Evolutionary conservation across 2,888 invertebrate genomes (phyloP), one percentile per base, ranked within the genome.

Genomic region (Eupithecia insigniata): DNA sequence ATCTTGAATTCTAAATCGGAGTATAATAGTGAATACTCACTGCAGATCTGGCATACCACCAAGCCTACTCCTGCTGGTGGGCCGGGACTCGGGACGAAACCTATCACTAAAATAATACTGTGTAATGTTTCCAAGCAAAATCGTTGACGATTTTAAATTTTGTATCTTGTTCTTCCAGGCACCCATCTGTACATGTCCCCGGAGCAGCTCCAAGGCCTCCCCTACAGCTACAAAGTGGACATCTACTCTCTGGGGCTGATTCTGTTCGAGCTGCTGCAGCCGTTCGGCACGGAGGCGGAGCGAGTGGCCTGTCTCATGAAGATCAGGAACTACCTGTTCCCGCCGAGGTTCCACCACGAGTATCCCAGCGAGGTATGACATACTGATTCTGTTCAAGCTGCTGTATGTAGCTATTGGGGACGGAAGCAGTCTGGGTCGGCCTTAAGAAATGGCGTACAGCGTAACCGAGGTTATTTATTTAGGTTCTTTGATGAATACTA

Each of bases 181-280:
- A 99, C 99, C 0, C 97, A 97, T 78, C 95, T 99, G 2, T 99
- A 99, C 90, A 99, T 99, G 99, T 99, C 99, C 55, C 99, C 99
- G 1, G 99, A 99, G 87, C 99, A 99, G 92, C 92, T 96, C 36
- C 92, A 94, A 16, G 96, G 97, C 0, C 94, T 95, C 51, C 95
- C 96, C 1, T 98, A 98, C 88, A 97, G 97, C 86, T 97, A 96
- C 90, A 99, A 99, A 91, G 99, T 99, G 70, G 99, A 99, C 90
- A 99, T 99, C 74, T 99, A 97, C 93, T 98, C 99, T 0, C 93
- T 99, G 78, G 99, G 99, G 0, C 95, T 99, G 73, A 98, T 99
- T 76, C 96, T 99, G 79, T 98, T 99, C 88, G 99, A 99, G 92
- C 88, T 99, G 71, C 93, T 99, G 60, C 96, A 97, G 69, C 98